phyloP scores from a whole-genome alignment of 2,888 invertebrate genomes.

The Shargacucullia verbasci region DNA sequence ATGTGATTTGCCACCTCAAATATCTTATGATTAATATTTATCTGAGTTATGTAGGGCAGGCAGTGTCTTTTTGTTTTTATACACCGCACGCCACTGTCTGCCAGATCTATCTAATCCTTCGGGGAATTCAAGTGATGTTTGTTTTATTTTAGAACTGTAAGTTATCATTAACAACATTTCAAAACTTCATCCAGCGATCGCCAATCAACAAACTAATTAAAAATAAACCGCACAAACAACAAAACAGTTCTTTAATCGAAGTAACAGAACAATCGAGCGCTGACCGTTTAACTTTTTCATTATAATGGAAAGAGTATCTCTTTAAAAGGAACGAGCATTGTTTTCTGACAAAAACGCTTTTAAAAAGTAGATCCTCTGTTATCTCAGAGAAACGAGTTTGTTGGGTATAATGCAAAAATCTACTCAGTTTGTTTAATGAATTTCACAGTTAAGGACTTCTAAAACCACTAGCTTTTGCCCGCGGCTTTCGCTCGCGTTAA shows the following conservation, averaged over 20 bases:
- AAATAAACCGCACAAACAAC: slow-evolving; percentile 32
- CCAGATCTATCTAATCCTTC: no score
- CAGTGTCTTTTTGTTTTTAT: no score
- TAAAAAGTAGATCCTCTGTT: slow-evolving; percentile 59
- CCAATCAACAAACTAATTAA: slow-evolving; percentile 38
- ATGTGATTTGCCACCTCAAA: no score
- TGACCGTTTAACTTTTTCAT: slow-evolving; percentile 60
- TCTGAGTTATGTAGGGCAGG: no score
- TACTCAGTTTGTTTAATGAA: slow-evolving; percentile 55
- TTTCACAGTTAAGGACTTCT: slow-evolving; percentile 23
- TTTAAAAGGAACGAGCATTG: slow-evolving; percentile 59
- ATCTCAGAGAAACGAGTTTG: slow-evolving; percentile 64
- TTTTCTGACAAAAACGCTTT: slow-evolving; percentile 62
- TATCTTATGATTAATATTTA: no score
- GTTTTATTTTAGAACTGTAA: not conserved
- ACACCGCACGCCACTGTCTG: no score
- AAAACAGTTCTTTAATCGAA: slow-evolving; percentile 29
- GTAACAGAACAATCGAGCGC: slow-evolving; percentile 45
- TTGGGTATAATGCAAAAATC: slow-evolving; percentile 60
- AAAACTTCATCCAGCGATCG: slow-evolving; percentile 6
- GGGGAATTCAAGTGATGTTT: no score
- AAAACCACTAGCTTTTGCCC: no score
- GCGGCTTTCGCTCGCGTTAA: no score
- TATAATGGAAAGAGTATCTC: slow-evolving; percentile 47
- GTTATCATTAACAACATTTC: not conserved